phyloP scores from a whole-genome alignment of 2,888 invertebrate species.

The Pollenia angustigena region DNA sequence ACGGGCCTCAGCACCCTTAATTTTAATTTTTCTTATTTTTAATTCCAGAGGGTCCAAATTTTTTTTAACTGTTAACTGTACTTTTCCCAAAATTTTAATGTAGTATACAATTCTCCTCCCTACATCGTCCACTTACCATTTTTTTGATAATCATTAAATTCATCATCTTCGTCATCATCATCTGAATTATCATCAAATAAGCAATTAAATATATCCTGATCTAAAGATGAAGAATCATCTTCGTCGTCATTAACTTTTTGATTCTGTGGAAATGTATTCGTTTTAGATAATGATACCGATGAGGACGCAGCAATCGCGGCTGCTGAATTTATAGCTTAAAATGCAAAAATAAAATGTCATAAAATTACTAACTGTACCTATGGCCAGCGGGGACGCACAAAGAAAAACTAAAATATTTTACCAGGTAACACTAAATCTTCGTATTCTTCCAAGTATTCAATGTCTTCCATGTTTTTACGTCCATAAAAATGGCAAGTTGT shows the following conservation, averaged over 20 bases:
- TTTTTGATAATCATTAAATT: conserved; percentile 17
- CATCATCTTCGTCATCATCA: conserved; percentile 77
- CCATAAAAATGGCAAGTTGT: conserved; percentile 11
- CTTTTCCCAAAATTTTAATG: neutral
- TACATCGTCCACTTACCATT: conserved; percentile 34
- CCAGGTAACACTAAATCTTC: conserved; percentile 82
- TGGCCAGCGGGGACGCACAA: conserved; percentile 37
- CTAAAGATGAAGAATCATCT: conserved; percentile 79
- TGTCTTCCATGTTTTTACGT: conserved; percentile 80
- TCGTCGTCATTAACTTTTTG: conserved; percentile 56
- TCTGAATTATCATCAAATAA: conserved; percentile 79
- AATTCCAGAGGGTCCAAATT: too few relatives aligned
- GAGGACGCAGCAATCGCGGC: conserved; percentile 47
- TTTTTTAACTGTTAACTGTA: too few relatives aligned
- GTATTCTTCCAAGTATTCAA: conserved; percentile 83
- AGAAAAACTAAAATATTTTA: conserved; percentile 71
- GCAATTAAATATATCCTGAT: conserved; percentile 81
- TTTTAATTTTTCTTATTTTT: too few relatives aligned
- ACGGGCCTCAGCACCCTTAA: too few relatives aligned
- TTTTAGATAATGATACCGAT: conserved; percentile 24
- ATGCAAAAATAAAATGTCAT: conserved; percentile 44
- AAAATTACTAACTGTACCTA: conserved; percentile 64
- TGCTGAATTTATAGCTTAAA: conserved; percentile 71
- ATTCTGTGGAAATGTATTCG: conserved; percentile 23
- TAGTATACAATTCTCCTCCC: neutral